These are phyloP conservation scores for Pseudomyrmex sp. DNA, from an alignment of 1,140 invertebrate genomes.

Conservation along the genomic window DNA sequence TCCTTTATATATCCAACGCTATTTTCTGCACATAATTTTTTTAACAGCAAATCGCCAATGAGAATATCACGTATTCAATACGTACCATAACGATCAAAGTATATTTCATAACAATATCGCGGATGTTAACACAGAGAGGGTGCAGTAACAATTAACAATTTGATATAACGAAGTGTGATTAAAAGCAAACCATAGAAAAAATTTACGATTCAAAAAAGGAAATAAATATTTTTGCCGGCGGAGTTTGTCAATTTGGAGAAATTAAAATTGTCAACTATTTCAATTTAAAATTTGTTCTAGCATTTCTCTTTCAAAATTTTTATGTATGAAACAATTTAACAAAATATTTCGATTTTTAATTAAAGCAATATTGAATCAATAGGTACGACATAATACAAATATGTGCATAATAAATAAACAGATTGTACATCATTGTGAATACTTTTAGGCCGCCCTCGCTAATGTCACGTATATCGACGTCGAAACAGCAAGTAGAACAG, in stretches of 20 bases:
- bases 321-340: background rate
- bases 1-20: too few relatives aligned
- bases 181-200: too few relatives aligned
- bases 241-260: too few relatives aligned
- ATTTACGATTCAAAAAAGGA: background rate
- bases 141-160: too few relatives aligned
- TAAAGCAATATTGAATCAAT: background rate
- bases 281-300: background rate
- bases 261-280: conserved; percentile 1
- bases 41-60: too few relatives aligned
- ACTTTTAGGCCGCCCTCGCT: background rate
- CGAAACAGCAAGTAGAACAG: conserved; percentile 38
- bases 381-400: background rate
- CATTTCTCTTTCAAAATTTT: background rate
- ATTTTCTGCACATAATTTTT: too few relatives aligned
- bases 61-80: too few relatives aligned
- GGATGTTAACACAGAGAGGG: too few relatives aligned
- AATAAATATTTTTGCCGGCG: background rate
- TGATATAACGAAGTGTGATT: too few relatives aligned
- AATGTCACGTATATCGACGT: conserved; percentile 1
- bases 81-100: too few relatives aligned
- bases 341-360: conserved; percentile 2
- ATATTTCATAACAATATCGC: too few relatives aligned
- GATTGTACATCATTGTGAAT: background rate
- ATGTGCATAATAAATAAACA: background rate